Evolutionary conservation across 2,888 invertebrate genomes (phyloP), one percentile per base, ranked within the genome.

Genomic region (Chrysodeixis includens): DNA sequence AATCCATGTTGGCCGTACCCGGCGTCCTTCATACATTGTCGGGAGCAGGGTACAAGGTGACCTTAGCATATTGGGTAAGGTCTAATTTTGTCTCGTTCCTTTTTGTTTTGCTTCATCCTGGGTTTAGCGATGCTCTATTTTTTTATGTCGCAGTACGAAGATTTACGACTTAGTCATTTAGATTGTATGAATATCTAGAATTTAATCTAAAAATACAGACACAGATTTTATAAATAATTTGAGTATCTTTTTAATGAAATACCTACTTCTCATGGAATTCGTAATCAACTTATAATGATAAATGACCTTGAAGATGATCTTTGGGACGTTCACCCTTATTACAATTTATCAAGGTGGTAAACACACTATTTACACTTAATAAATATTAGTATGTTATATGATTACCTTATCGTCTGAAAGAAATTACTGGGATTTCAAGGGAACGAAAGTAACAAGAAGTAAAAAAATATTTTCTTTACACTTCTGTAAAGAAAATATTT

Each of bases 11-110:
- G 61, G 49, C 20, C 44, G 30, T 30, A 61, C 56, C 63, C 67
- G 67, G 56, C 71, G 71, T 69, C 79, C 70, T 70, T 79, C 65
- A 62, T 22, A 56, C 22, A 66, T 69, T 59, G 53, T 32, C 66
- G 56, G 75, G 68, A 70, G 68, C 69, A 57, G 71, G 60, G 30
- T 67, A 62, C 67, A 72, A 78, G 73, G 73, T 79, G 73, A 79
- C 73, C 78, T 72, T 40, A 59, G 64, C 35, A 56, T 55, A 66
- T 68, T 75, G 62, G 65, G 71, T 68, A 76, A 70, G 73, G 69
- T 69, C 62, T 66, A 53, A 70, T 59, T 66, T 52, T 35, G 40
- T 59, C 53, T 59, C 44, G 20, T 53, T 57, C 32, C 51, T 69
- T 72, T n/a, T 74, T 54, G 49, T 58, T 69, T 59, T 16, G 9